phyloP scores from a whole-genome alignment of 2,888 invertebrate genomes.

The Ormia ochracea region DNA sequence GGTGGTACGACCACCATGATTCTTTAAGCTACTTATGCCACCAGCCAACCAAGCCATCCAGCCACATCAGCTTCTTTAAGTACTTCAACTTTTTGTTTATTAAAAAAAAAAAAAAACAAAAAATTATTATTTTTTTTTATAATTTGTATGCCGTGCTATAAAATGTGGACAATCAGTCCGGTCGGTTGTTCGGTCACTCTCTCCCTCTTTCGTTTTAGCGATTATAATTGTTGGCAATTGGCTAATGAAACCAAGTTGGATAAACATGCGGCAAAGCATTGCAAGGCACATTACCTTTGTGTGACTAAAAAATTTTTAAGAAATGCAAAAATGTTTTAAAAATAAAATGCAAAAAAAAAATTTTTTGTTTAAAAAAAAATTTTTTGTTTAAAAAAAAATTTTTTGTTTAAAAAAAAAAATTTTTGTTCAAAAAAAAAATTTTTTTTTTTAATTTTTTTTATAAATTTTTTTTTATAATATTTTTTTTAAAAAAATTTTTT shows the following conservation, averaged over 20 bases:
- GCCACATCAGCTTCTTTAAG: slow-evolving; percentile 60
- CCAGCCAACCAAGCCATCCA: slow-evolving; percentile 63
- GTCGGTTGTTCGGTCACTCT: neutral
- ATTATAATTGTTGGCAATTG: slow-evolving; percentile 15
- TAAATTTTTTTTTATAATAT: no score
- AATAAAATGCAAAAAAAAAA: no score
- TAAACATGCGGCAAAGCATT: slow-evolving; percentile 26
- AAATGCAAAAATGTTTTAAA: neutral
- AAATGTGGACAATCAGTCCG: neutral
- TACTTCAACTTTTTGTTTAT: slow-evolving; percentile 37
- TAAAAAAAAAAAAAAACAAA: no score
- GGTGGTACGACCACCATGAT: slow-evolving; percentile 69
- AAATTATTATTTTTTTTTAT: neutral
- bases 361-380: no score
- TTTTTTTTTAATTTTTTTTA: no score
- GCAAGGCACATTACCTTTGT: neutral
- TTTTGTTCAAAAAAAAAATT: no score
- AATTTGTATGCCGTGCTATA: slow-evolving; percentile 1
- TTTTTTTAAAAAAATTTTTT: no score
- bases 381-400: no score
- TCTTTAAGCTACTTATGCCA: slow-evolving; percentile 71
- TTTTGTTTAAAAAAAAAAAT: no score
- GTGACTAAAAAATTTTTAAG: neutral
- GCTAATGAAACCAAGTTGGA: slow-evolving; percentile 41
- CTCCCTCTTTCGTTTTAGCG: slow-evolving; percentile 4